Evolutionary conservation across 2,888 invertebrate species (phyloP).

Genomic region (Eupsilia transversa): DNA sequence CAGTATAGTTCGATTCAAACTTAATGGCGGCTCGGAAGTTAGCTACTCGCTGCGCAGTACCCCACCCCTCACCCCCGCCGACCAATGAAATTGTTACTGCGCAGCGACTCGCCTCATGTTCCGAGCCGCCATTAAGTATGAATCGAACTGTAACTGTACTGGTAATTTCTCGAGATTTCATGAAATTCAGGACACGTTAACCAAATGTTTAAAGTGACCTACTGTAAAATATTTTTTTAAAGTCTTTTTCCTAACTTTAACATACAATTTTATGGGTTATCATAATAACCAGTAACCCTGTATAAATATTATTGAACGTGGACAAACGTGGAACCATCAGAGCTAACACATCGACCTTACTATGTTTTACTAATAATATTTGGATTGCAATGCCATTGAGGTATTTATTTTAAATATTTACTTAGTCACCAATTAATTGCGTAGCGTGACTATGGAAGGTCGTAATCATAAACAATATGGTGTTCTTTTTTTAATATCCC

Average conservation of each 20-base stretch:
- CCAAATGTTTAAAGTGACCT: not conserved
- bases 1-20: too few relatives aligned
- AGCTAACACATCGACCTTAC: constrained; percentile 33
- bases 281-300: not conserved
- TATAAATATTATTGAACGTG: not conserved
- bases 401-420: constrained; percentile 33
- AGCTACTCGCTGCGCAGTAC: too few relatives aligned
- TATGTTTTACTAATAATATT: constrained; percentile 26
- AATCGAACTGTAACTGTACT: too few relatives aligned
- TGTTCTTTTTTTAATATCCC: constrained; percentile 1
- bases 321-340: not conserved
- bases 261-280: not conserved
- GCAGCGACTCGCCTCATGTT: too few relatives aligned
- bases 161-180: not conserved
- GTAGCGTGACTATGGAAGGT: constrained; percentile 34
- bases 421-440: constrained; percentile 26
- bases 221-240: not conserved
- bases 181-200: not conserved
- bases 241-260: not conserved
- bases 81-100: too few relatives aligned
- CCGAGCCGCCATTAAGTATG: too few relatives aligned
- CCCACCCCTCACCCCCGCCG: too few relatives aligned
- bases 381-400: constrained; percentile 38
- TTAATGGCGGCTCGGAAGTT: too few relatives aligned
- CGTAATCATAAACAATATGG: not conserved